A percentile compares a stretch with the other conserved stretches of the same genome.
These are phyloP conservation scores for Hippocampus zosterae DNA, from an alignment of 2,113 vertebrate species.

Conservation along the genomic window DNA sequence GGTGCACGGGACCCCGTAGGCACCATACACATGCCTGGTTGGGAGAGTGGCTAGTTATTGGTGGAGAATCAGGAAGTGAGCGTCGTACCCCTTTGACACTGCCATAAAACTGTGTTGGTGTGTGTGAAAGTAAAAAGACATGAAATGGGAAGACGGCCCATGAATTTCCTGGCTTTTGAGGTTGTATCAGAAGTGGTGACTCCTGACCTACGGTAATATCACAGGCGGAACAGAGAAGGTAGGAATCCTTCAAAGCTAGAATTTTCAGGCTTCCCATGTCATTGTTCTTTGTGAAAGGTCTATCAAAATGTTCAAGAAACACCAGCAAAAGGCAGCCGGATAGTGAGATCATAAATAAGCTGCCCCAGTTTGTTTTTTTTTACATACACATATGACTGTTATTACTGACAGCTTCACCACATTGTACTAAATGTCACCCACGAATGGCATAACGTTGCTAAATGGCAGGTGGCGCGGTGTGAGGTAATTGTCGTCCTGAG, in stretches of 20 bases:
- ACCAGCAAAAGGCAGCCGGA: conserved; percentile 38
- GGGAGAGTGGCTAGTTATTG: background rate
- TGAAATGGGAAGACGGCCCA: too few relatives aligned
- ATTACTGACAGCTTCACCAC: background rate
- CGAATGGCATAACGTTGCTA: conserved; percentile 70
- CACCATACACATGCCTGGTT: background rate
- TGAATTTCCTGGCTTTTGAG: too few relatives aligned
- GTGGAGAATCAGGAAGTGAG: background rate
- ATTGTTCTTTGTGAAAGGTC: background rate
- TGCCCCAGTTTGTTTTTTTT: background rate
- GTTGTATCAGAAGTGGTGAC: background rate
- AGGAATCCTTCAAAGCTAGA: background rate
- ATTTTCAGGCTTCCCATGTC: background rate
- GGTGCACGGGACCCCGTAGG: background rate
- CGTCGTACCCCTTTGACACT: background rate
- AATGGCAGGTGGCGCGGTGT: conserved; percentile 82
- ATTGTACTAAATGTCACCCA: conserved; percentile 80
- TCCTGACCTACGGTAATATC: too few relatives aligned
- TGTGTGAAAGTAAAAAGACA: too few relatives aligned
- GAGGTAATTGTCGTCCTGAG: conserved; percentile 79
- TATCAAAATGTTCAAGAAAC: conserved; percentile 30
- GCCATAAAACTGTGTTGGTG: too few relatives aligned
- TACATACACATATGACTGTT: background rate
- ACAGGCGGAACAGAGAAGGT: background rate
- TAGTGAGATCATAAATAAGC: conserved; percentile 22